Percentiles rank a stretch among this genome's conserved stretches.
phyloP scores from a whole-genome alignment of 2,113 vertebrate genomes.

The Melanostigma gelatinosum region DNA sequence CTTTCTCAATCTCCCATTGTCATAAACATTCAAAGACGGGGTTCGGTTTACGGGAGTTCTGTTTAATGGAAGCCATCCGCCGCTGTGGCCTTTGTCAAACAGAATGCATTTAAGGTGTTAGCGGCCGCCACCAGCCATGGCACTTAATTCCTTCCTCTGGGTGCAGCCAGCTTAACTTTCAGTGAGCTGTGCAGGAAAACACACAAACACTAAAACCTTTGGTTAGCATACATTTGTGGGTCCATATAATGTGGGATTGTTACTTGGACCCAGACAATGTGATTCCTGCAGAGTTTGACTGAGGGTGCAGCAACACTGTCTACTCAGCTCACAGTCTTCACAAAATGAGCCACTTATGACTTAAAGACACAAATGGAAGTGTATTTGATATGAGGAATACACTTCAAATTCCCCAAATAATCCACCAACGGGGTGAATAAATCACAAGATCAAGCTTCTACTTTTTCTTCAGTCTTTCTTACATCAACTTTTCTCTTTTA shows the following conservation, averaged over 20 bases:
- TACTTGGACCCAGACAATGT: constrained; percentile 2
- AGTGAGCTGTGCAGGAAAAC: constrained; percentile 32
- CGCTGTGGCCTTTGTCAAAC: constrained; percentile 51
- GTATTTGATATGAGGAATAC: constrained; percentile 26
- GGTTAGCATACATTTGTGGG: constrained; percentile 28
- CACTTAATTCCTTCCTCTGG: constrained; percentile 52
- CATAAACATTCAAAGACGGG: constrained; percentile 59
- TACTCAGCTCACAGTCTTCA: constrained; percentile 10
- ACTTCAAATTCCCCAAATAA: constrained; percentile 52
- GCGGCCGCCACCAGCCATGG: constrained; percentile 34
- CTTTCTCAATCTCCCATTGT: constrained; percentile 41
- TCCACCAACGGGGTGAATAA: constrained; percentile 37
- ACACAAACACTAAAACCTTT: constrained; percentile 50
- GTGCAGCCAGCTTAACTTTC: constrained; percentile 30
- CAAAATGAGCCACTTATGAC: constrained; percentile 35
- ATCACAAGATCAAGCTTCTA: constrained; percentile 62
- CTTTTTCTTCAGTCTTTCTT: constrained; percentile 48
- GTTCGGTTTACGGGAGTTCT: constrained; percentile 42
- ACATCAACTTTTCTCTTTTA: constrained; percentile 72
- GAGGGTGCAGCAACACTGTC: background rate
- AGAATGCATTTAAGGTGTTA: constrained; percentile 50
- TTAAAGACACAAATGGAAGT: constrained; percentile 10
- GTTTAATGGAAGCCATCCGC: constrained; percentile 60
- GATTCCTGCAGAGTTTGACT: constrained; percentile 29
- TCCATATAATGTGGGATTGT: constrained; percentile 18